Evolutionary conservation across 2,888 invertebrate species (phyloP), one percentile per base, ranked within the genome.

Genomic region (Teleiodes luculella): DNA sequence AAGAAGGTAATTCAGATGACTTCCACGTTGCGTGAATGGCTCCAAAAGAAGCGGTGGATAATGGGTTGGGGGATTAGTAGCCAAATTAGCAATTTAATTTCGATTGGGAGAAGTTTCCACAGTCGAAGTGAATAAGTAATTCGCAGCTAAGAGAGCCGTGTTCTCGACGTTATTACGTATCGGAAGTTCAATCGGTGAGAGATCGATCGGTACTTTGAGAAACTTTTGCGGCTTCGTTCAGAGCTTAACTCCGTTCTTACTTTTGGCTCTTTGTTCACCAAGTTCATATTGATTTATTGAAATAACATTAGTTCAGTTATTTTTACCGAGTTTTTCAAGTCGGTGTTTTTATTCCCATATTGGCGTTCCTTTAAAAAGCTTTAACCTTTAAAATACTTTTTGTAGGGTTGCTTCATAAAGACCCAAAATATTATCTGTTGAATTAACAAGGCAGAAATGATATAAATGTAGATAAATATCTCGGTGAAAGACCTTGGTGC

Each of bases 11-110:
- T 58, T 55, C 14, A 37, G 54, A 57, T 57, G 48, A 48, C 41
- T 46, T 53, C 33, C 55, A 55, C 37, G 52, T 51, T 52, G 57
- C 43, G 46, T 47, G 47, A 53, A 53, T 47, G 41, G 47, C 18
- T 57, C 54, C 60, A 57, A 72, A 72, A 70, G 72, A 68, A 70
- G 64, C 66, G 68, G 72, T 76, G 78, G 72, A 78, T 78, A 78
- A 68, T 74, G 74, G 71, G 72, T 77, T 74, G 71, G 70, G 70
- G 72, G 72, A 72, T 75, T 75, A 79, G 77, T 72, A 74, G 72
- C 73, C 62, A 80, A 80, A 81, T 82, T 81, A 80, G 81, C 79
- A 80, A 81, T 80, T 80, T 78, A 81, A 80, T 81, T 81, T 77
- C 74, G 75, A 79, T 80, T 70, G 74, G 67, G 66, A 62, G 66